phyloP scores from a whole-genome alignment of 2,113 vertebrate species.

The Pituophis catenifer region DNA sequence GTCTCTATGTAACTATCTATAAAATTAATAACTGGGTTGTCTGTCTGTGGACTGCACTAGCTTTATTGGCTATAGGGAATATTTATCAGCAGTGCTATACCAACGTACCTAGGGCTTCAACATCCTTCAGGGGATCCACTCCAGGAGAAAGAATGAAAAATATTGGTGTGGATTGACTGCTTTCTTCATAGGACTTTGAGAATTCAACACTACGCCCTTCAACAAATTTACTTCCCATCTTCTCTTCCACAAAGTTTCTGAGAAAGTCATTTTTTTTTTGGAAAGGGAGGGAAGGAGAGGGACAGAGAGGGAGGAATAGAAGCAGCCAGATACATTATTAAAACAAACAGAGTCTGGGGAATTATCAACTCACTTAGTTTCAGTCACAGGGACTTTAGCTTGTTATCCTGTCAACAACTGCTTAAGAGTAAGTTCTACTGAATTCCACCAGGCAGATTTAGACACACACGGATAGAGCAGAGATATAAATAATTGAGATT shows the following conservation, averaged over 20 bases:
- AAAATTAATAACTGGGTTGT: background rate
- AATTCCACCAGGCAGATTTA: background rate
- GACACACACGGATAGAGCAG: background rate
- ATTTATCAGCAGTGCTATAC: rapidly evolving
- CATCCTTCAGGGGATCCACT: constrained; percentile 69
- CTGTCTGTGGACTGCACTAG: background rate
- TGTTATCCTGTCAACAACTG: background rate
- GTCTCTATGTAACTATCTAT: background rate
- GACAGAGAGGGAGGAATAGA: background rate
- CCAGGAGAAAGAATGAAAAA: constrained; percentile 79
- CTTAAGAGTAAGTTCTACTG: background rate
- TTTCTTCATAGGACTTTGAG: constrained; percentile 71
- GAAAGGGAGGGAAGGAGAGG: background rate
- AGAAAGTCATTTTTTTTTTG: background rate
- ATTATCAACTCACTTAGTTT: background rate
- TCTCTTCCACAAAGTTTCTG: constrained; percentile 77
- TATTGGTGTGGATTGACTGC: constrained; percentile 66
- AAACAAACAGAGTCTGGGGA: background rate
- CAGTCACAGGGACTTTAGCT: background rate
- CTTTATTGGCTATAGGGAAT: background rate
- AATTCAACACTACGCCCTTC: constrained; percentile 70
- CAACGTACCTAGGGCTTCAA: constrained; percentile 69
- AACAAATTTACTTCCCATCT: constrained; percentile 75
- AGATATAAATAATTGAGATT: background rate
- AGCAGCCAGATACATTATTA: background rate